phyloP scores from a whole-genome alignment of 2,797 vertebrate genomes.

The Pygocentrus nattereri region DNA sequence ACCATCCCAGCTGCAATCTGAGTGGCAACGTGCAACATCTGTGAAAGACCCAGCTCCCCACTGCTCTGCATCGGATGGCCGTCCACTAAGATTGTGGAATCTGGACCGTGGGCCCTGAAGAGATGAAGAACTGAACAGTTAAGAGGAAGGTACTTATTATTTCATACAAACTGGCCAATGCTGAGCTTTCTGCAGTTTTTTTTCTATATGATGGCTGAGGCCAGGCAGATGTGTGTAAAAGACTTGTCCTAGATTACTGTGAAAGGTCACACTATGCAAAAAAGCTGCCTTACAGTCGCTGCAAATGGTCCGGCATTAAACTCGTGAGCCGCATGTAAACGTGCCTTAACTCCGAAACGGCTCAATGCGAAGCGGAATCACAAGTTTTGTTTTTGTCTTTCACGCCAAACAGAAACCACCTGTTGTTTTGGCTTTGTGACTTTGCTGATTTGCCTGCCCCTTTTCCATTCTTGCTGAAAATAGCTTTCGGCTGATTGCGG shows the following conservation, averaged over 20 bases:
- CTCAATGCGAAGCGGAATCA: conserved; percentile 11
- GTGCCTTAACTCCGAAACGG: conserved; percentile 42
- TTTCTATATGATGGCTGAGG: conserved; percentile 13
- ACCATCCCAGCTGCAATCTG: conserved; percentile 98
- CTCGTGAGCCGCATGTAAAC: conserved; percentile 28
- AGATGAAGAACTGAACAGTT: not conserved
- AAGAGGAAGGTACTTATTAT: not conserved
- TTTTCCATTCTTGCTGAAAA: conserved; percentile 56
- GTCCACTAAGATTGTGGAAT: conserved; percentile 96
- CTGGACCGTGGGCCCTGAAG: conserved; percentile 93
- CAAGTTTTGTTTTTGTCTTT: conserved; percentile 27
- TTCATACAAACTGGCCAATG: not conserved
- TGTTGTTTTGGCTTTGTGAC: conserved; percentile 33
- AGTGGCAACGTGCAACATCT: conserved; percentile 96
- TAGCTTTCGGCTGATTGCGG: conserved; percentile 61
- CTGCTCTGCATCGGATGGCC: conserved; percentile 95
- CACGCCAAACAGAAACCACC: conserved; percentile 35
- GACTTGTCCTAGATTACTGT: conserved; percentile 42
- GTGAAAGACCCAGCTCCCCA: conserved; percentile 93
- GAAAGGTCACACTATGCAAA: conserved; percentile 51
- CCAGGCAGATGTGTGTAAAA: not conserved
- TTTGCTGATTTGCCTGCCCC: conserved; percentile 34
- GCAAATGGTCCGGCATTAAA: conserved; percentile 23
- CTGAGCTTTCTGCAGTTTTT: conserved; percentile 6
- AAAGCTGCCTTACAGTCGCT: conserved; percentile 23